Conservation (phyloP, 2,113 vertebrate species). For the Drymodes brunneopygia region DNA sequence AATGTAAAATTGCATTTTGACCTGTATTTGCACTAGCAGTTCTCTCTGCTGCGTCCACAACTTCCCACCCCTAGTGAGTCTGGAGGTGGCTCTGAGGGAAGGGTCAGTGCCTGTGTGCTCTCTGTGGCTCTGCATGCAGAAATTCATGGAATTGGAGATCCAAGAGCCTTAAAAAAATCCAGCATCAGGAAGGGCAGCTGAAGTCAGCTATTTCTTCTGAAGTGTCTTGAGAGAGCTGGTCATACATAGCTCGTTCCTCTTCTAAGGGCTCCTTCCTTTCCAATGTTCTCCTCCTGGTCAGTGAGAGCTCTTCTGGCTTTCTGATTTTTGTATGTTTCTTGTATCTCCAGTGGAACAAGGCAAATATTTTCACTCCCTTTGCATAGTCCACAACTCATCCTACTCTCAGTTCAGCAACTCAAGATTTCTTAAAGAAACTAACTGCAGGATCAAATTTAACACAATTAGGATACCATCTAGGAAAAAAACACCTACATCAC, state of each 20-base stretch:
- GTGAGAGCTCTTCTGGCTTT: neutral
- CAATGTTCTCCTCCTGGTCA: neutral
- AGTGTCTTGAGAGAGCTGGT: constrained; percentile 2
- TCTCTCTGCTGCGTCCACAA: neutral
- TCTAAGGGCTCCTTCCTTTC: neutral
- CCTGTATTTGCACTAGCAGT: neutral
- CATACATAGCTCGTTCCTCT: neutral
- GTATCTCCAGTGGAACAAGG: neutral
- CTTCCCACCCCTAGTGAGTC: neutral
- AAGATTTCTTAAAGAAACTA: neutral
- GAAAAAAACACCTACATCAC: neutral
- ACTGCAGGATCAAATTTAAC: neutral
- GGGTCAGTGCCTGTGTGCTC: neutral
- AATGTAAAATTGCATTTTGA: constrained; percentile 45
- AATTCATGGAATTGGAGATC: neutral
- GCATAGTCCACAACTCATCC: neutral
- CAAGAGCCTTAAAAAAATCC: constrained; percentile 27
- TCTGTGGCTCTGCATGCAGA: neutral
- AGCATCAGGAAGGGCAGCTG: constrained; percentile 22
- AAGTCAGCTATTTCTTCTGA: constrained; percentile 5
- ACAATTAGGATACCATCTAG: neutral
- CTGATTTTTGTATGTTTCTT: neutral
- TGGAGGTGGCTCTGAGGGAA: neutral
- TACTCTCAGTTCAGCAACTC: neutral
- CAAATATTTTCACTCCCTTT: neutral